Percentiles rank a stretch among this genome's conserved stretches.
Conservation (phyloP, 2,888 invertebrate species). For the Anthrax anthrax region DNA sequence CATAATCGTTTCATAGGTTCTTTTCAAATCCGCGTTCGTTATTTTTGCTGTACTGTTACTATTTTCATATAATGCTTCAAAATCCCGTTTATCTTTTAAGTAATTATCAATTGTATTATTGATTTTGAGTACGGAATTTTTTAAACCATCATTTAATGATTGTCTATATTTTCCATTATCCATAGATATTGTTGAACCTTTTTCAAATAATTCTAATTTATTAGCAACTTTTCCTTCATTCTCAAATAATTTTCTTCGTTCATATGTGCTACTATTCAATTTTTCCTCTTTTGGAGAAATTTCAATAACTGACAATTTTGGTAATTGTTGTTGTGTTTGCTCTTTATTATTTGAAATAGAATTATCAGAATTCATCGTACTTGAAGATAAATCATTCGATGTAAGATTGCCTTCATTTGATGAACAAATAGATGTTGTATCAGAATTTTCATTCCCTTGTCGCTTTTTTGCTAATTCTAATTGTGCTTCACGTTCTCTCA, state of each 20-base stretch:
- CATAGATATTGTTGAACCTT: conserved; percentile 8
- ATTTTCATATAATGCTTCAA: conserved; percentile 24
- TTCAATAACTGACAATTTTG: conserved; percentile 12
- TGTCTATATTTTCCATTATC: conserved; percentile 3
- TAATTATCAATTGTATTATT: conserved; percentile 34
- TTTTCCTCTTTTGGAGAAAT: conserved; percentile 2
- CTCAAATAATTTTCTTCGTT: conserved; percentile 21
- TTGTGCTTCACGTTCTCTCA: conserved; percentile 62
- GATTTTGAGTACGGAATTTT: conserved; percentile 34
- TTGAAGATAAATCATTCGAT: conserved; percentile 34
- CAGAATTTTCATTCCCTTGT: conserved; percentile 25
- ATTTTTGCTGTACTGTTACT: conserved; percentile 1
- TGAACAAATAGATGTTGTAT: conserved; percentile 36
- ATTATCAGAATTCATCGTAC: conserved; percentile 29
- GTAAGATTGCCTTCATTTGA: conserved; percentile 33
- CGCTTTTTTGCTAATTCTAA: conserved; percentile 41
- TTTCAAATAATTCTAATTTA: conserved; percentile 30
- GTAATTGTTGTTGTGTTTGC: not conserved
- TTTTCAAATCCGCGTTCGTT: not conserved
- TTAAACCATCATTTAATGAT: conserved; percentile 21
- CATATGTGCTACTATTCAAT: conserved; percentile 23
- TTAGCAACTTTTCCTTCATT: conserved; percentile 16
- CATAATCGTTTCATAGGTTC: too few relatives aligned
- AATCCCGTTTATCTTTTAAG: conserved; percentile 33
- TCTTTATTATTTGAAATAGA: conserved; percentile 44